Percentiles rank a stretch among this genome's conserved stretches.
These are phyloP conservation scores for Onthophagus sagittarius DNA, from an alignment of 2,888 invertebrate genomes.

Conservation along the genomic window DNA sequence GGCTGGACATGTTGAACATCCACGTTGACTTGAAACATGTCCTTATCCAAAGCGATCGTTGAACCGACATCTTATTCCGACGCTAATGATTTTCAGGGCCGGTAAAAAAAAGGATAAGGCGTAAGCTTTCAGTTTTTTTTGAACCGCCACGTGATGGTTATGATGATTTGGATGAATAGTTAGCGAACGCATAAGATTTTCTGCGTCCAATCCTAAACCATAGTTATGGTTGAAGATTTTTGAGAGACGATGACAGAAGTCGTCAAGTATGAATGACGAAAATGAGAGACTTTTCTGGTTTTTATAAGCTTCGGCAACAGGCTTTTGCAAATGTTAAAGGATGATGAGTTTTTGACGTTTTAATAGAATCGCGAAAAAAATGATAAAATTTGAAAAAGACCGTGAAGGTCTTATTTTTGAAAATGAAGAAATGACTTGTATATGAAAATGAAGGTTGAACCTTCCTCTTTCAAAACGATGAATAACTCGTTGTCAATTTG, in stretches of 20 bases:
- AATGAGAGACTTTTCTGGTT: slow-evolving; percentile 17
- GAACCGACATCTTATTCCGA: slow-evolving; percentile 59
- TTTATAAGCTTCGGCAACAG: too few relatives aligned
- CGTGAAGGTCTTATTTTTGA: too few relatives aligned
- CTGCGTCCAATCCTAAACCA: slow-evolving; percentile 47
- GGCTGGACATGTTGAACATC: slow-evolving; percentile 77
- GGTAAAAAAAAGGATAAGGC: slow-evolving; percentile 20
- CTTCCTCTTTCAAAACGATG: too few relatives aligned
- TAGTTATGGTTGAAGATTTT: slow-evolving; percentile 47
- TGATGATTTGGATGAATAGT: slow-evolving; percentile 23
- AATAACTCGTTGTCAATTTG: too few relatives aligned
- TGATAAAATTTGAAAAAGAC: too few relatives aligned
- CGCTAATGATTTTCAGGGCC: slow-evolving; percentile 51
- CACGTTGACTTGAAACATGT: slow-evolving; percentile 66
- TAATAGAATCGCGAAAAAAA: too few relatives aligned
- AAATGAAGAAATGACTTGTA: too few relatives aligned
- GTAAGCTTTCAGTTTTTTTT: too few relatives aligned
- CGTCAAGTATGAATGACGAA: slow-evolving; percentile 18
- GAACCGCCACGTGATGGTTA: too few relatives aligned
- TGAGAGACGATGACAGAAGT: slow-evolving; percentile 15
- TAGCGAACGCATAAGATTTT: slow-evolving; percentile 46
- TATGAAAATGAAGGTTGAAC: too few relatives aligned
- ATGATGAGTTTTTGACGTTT: too few relatives aligned
- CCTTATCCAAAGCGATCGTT: slow-evolving; percentile 57
- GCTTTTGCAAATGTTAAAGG: too few relatives aligned